phyloP scores from a whole-genome alignment of 2,797 vertebrate species.

The Danio kyathit region DNA sequence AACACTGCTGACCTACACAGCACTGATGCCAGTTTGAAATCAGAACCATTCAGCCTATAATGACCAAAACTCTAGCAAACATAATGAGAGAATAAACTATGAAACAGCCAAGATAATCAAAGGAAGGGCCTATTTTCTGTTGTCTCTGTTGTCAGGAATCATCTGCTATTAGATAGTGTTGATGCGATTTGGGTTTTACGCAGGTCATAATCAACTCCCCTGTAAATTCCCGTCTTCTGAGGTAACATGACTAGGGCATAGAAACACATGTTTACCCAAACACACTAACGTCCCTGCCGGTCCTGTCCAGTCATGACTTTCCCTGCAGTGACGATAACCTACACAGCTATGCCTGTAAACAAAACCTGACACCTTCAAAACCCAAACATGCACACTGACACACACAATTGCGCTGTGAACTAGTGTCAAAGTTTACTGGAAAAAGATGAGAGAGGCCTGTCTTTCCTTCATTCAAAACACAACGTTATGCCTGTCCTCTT shows the following conservation, averaged over 20 bases:
- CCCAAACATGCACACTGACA: constrained; percentile 14
- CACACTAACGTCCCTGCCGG: constrained; percentile 1
- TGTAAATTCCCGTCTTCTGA: background rate
- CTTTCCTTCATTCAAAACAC: background rate
- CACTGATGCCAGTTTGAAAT: background rate
- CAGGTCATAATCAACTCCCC: constrained; percentile 22
- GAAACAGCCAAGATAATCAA: background rate
- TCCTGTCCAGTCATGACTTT: constrained; percentile 27
- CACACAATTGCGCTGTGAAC: background rate
- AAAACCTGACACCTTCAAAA: constrained; percentile 38
- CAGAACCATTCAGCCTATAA: background rate
- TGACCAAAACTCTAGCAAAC: background rate
- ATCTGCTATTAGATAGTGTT: background rate
- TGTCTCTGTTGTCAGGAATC: background rate
- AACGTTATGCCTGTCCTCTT: background rate
- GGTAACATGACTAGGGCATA: constrained; percentile 13
- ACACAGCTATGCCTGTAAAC: constrained; percentile 31
- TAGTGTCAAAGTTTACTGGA: constrained; percentile 8
- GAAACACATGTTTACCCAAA: constrained; percentile 15
- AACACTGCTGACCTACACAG: background rate
- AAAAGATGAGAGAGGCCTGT: background rate
- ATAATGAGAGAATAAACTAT: background rate
- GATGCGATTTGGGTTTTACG: constrained; percentile 5
- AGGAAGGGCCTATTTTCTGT: background rate
- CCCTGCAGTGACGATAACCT: background rate